Evolutionary conservation across 92 coral and sea anemone genomes (phyloP).

Genomic region (Blastomussa wellsi): DNA sequence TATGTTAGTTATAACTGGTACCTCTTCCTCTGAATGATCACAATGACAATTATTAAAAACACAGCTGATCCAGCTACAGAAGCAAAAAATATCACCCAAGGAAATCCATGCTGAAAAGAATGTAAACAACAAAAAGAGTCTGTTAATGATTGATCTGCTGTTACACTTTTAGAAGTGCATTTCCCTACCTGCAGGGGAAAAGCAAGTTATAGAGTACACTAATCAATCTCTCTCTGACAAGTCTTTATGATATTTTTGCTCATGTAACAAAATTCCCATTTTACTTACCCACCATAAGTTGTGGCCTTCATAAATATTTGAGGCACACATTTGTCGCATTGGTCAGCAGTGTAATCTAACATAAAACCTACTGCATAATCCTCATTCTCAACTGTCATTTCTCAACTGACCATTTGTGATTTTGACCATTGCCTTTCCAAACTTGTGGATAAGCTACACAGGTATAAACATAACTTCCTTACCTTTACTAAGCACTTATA

Average conservation of each 20-base stretch:
- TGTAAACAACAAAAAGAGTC: background rate
- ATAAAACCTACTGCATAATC: background rate
- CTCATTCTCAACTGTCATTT: background rate
- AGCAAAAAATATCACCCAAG: conserved; percentile 10
- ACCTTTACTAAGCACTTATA: conserved; percentile 67
- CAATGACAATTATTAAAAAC: conserved; percentile 5
- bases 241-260: too few relatives aligned
- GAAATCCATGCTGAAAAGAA: conserved; percentile 25
- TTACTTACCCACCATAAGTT: too few relatives aligned
- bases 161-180: too few relatives aligned
- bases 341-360: background rate
- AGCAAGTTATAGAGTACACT: too few relatives aligned
- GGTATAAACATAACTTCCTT: background rate
- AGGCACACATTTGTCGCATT: too few relatives aligned
- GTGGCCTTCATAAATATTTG: too few relatives aligned
- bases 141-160: background rate
- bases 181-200: too few relatives aligned
- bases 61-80: conserved; percentile 21
- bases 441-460: background rate
- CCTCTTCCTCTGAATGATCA: conserved; percentile 31
- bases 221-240: too few relatives aligned
- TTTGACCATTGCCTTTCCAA: too few relatives aligned
- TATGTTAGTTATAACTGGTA: background rate
- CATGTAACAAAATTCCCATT: too few relatives aligned
- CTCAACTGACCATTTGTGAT: too few relatives aligned